These are phyloP conservation scores for Percopsis transmontana DNA, from an alignment of 2,113 vertebrate species.

Conservation along the genomic window DNA sequence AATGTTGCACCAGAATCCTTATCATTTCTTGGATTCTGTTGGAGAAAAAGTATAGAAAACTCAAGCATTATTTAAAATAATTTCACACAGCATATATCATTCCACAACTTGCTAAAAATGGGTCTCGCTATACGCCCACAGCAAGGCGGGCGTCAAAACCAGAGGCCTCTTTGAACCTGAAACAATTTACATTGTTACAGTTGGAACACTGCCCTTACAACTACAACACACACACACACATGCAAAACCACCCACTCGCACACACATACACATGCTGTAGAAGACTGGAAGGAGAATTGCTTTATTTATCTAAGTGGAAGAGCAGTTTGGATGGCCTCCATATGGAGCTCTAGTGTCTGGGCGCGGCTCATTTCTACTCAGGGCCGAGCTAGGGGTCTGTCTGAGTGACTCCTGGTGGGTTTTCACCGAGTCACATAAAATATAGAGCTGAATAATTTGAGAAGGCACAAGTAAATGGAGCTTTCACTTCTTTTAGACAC, in stretches of 20 bases:
- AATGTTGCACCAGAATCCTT: too few species aligned
- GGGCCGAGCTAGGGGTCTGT: slow-evolving; percentile 34
- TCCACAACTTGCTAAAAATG: slow-evolving; percentile 51
- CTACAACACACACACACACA: slow-evolving; percentile 19
- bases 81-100: slow-evolving; percentile 39
- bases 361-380: slow-evolving; percentile 47
- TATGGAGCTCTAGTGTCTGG: slow-evolving; percentile 46
- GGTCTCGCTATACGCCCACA: slow-evolving; percentile 37
- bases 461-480: not conserved
- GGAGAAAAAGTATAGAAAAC: slow-evolving; percentile 4
- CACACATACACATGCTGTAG: slow-evolving; percentile 6
- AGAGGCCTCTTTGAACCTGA: slow-evolving; percentile 58
- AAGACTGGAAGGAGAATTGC: slow-evolving; percentile 39
- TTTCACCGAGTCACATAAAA: slow-evolving; percentile 40
- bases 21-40: too few species aligned
- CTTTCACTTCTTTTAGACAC: not conserved
- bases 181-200: slow-evolving; percentile 69
- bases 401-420: slow-evolving; percentile 17
- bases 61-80: slow-evolving; percentile 42
- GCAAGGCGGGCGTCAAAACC: slow-evolving; percentile 55
- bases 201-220: slow-evolving; percentile 53
- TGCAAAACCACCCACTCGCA: slow-evolving; percentile 10
- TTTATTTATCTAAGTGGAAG: slow-evolving; percentile 59
- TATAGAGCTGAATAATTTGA: slow-evolving; percentile 14
- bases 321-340: slow-evolving; percentile 64